A percentile compares a stretch with the other conserved stretches of the same genome.
These are phyloP conservation scores for Drosophila persimilis DNA, from an alignment of 1,140 invertebrate species.

Conservation along the genomic window DNA sequence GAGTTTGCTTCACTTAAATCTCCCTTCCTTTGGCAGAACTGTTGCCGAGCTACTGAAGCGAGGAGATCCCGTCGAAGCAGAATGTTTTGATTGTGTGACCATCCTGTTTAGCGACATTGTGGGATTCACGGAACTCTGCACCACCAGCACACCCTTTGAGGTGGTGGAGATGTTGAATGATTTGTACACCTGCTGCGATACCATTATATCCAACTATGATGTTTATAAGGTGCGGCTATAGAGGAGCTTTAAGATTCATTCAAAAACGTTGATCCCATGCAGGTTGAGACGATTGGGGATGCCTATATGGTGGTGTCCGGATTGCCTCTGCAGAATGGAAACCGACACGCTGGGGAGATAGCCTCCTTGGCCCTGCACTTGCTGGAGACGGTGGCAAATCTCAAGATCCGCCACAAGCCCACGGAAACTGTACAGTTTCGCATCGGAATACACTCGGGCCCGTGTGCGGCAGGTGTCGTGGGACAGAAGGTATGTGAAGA, in stretches of 20 bases:
- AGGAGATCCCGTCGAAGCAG: constrained; percentile 93
- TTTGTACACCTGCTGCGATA: constrained; percentile 96
- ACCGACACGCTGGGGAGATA: constrained; percentile 89
- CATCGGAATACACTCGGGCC: constrained; percentile 93
- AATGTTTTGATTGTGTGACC: constrained; percentile 94
- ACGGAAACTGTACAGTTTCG: constrained; percentile 91
- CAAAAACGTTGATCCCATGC: background rate
- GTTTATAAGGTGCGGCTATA: constrained; percentile 90
- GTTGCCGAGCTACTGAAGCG: constrained; percentile 94
- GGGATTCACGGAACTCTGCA: constrained; percentile 97
- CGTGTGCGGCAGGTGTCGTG: constrained; percentile 93
- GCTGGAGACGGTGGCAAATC: constrained; percentile 92
- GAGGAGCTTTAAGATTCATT: background rate
- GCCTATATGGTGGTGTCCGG: constrained; percentile 98
- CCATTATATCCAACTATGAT: constrained; percentile 94
- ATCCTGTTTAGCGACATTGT: constrained; percentile 97
- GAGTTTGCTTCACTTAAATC: too few relatives aligned
- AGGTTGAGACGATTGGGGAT: constrained; percentile 98
- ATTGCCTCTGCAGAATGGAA: constrained; percentile 89
- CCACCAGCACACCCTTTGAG: constrained; percentile 92
- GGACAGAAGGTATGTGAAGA: constrained; percentile 87
- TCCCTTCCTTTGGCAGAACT: constrained; percentile 86
- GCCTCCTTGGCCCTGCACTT: constrained; percentile 95
- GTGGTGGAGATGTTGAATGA: constrained; percentile 95
- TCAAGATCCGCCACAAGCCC: constrained; percentile 91